These are phyloP conservation scores for Drosophila paranaensis DNA, from an alignment of 2,888 invertebrate species.

Conservation along the genomic window DNA sequence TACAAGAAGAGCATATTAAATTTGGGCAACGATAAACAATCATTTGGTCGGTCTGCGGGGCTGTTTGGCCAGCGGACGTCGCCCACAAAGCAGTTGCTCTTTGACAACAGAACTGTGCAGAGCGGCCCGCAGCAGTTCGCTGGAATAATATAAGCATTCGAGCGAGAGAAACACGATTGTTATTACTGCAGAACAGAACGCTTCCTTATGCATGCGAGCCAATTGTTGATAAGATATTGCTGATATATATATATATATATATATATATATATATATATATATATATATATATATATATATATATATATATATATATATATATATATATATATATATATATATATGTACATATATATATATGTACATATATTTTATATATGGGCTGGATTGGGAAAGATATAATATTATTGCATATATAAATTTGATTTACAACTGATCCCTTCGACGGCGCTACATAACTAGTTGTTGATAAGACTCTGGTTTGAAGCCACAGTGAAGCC, in stretches of 20 bases:
- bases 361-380: background rate
- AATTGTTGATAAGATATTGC: slow-evolving; percentile 6
- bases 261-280: background rate
- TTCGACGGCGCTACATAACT: background rate
- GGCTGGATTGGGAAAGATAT: slow-evolving; percentile 7
- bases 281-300: background rate
- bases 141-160: slow-evolving; percentile 6
- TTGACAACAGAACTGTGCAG: background rate
- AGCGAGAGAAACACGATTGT: background rate
- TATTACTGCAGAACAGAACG: background rate
- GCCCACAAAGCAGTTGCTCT: background rate
- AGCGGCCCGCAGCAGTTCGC: slow-evolving; percentile 1
- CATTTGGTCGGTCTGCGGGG: background rate
- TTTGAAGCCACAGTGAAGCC: background rate
- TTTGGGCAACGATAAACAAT: slow-evolving; percentile 1
- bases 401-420: slow-evolving; percentile 6
- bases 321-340: background rate
- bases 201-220: background rate
- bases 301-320: background rate
- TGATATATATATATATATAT: background rate
- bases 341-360: too few relatives aligned
- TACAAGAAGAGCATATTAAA: background rate
- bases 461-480: background rate
- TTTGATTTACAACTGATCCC: slow-evolving; percentile 2
- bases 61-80: background rate